Percentiles rank a stretch among this genome's conserved stretches.
Evolutionary conservation across 2,113 vertebrate species (phyloP).

Genomic region (Phoxinus phoxinus): DNA sequence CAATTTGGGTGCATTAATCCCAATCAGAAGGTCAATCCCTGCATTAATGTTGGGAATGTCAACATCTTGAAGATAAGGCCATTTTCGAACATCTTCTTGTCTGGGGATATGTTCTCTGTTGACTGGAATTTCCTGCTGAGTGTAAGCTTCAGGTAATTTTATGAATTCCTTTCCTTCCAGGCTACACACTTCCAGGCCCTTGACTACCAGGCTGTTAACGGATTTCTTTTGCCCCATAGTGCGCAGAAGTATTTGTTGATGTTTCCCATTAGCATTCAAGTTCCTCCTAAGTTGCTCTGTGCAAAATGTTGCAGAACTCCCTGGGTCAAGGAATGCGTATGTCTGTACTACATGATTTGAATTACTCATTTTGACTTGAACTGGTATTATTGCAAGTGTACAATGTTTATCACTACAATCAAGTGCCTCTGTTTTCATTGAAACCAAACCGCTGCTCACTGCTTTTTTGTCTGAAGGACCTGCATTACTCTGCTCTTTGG

Average conservation of each 20-base stretch:
- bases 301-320: constrained; percentile 27
- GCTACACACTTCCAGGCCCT: constrained; percentile 13
- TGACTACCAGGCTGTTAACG: neutral
- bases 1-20: neutral
- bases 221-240: constrained; percentile 35
- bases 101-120: neutral
- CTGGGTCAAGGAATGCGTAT: constrained; percentile 41
- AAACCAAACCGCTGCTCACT: neutral
- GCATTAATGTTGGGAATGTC: neutral
- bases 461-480: neutral
- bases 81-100: neutral
- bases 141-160: neutral
- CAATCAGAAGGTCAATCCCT: constrained; percentile 24
- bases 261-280: constrained; percentile 10
- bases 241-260: constrained; percentile 24
- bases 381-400: constrained; percentile 5
- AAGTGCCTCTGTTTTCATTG: neutral
- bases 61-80: constrained; percentile 17
- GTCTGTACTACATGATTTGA: constrained; percentile 28
- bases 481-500: neutral
- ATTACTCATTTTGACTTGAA: constrained; percentile 24
- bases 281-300: constrained; percentile 13
- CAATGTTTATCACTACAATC: neutral
- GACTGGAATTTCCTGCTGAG: constrained; percentile 32
- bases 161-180: constrained; percentile 26